Evolutionary conservation across 2,888 invertebrate species (phyloP).

Genomic region (Priocnemis perturbator): DNA sequence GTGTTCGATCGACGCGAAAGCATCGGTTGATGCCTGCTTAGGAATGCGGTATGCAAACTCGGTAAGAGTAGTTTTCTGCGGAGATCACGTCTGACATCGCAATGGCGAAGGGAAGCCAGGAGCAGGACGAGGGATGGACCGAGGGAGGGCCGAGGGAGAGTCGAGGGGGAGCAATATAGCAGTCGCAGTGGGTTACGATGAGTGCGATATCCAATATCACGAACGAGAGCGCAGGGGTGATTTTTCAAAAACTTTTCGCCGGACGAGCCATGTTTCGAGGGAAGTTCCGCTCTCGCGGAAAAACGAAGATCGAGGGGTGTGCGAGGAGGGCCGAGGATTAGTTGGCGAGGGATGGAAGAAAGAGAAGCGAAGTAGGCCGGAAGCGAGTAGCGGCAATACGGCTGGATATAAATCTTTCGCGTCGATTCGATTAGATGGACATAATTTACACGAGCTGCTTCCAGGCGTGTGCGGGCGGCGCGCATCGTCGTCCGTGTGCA

Average conservation of each 20-base stretch:
- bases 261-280: constrained; percentile 42
- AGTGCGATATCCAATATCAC: constrained; percentile 40
- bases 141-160: background rate
- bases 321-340: no score
- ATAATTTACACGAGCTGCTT: constrained; percentile 60
- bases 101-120: no score
- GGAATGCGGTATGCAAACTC: no score
- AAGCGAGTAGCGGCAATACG: constrained; percentile 67
- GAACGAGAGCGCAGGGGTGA: constrained; percentile 37
- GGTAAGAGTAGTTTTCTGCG: background rate
- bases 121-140: no score
- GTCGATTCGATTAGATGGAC: constrained; percentile 70
- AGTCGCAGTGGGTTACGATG: constrained; percentile 9
- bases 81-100: constrained; percentile 1
- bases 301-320: constrained; percentile 19
- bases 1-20: no score
- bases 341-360: constrained; percentile 21
- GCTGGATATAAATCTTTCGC: constrained; percentile 66
- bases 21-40: background rate
- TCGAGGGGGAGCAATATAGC: constrained; percentile 5
- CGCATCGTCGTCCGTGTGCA: constrained; percentile 13
- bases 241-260: constrained; percentile 67
- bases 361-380: constrained; percentile 43
- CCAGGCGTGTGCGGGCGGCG: constrained; percentile 29
- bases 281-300: constrained; percentile 34